Percentiles rank a stretch among this genome's conserved stretches.
Conservation (phyloP, 1,140 invertebrate species). For the Bombyx mandarina region DNA sequence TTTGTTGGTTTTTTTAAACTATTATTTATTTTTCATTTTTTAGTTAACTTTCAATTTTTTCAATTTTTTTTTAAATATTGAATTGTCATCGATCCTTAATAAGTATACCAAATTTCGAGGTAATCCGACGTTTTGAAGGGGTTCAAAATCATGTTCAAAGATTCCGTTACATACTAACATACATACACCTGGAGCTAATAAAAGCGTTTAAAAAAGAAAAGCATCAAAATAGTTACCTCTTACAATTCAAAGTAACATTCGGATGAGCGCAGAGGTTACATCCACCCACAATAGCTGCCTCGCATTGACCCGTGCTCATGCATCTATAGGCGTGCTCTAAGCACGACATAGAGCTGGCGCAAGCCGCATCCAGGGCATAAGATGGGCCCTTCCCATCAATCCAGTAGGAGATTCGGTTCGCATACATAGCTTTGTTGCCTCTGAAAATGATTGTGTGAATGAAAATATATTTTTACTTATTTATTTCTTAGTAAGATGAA, state of each 20-base stretch:
- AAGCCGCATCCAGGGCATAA: constrained; percentile 89
- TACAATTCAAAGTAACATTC: constrained; percentile 86
- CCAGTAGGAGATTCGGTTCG: constrained; percentile 87
- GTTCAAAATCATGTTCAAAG: no score
- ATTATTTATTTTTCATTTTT: no score
- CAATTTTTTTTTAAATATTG: no score
- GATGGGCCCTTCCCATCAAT: constrained; percentile 81
- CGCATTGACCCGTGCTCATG: constrained; percentile 83
- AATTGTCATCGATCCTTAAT: no score
- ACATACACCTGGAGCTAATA: no score
- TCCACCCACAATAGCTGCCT: constrained; percentile 89
- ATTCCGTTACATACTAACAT: no score
- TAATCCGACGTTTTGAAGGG: no score
- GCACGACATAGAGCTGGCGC: constrained; percentile 89
- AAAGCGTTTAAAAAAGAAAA: no score
- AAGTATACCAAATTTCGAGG: no score
- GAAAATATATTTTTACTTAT: neutral
- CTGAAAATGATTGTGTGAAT: constrained; percentile 24
- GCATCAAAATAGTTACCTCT: constrained; percentile 48
- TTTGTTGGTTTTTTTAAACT: no score
- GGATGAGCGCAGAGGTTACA: constrained; percentile 87
- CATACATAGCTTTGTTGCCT: constrained; percentile 88
- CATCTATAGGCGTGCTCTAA: constrained; percentile 85
- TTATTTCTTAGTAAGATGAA: no score
- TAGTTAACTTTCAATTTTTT: no score